phyloP scores from a whole-genome alignment of 1,140 invertebrate species.

The Charaxes varanes region DNA sequence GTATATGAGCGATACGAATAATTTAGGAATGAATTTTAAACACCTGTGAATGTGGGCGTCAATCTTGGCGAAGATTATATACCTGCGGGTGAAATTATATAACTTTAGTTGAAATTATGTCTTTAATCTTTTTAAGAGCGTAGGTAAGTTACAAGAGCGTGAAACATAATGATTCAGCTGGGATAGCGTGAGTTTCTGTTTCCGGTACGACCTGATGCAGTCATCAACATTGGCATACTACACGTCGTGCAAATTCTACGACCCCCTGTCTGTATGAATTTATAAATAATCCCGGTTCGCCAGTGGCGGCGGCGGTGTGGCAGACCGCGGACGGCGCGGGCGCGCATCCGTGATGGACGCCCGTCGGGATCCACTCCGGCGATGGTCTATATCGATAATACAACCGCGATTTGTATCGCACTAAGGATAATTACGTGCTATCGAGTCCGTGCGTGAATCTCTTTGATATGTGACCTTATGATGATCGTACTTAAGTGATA shows the following conservation, averaged over 20 bases:
- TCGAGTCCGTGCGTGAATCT: slow-evolving; percentile 1
- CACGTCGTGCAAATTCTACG: slow-evolving; percentile 68
- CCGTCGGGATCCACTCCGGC: slow-evolving; percentile 28
- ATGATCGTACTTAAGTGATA: not conserved
- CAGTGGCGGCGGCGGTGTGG: slow-evolving; percentile 66
- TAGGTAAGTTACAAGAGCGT: slow-evolving; percentile 1
- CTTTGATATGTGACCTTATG: slow-evolving; percentile 1
- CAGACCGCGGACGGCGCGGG: slow-evolving; percentile 66
- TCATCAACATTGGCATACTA: slow-evolving; percentile 57
- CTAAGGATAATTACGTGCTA: slow-evolving; percentile 6
- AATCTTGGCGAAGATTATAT: slow-evolving; percentile 27
- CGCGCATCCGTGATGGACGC: slow-evolving; percentile 47
- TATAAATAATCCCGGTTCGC: slow-evolving; percentile 68
- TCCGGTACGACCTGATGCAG: slow-evolving; percentile 55
- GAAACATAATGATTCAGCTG: slow-evolving; percentile 7
- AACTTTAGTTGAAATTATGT: no score
- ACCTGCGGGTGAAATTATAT: slow-evolving; percentile 17
- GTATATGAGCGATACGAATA: slow-evolving; percentile 25
- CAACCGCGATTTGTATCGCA: slow-evolving; percentile 1
- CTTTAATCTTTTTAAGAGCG: no score
- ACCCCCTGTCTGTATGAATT: slow-evolving; percentile 69
- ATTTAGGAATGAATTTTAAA: slow-evolving; percentile 25
- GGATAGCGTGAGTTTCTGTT: slow-evolving; percentile 31
- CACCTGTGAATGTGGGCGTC: slow-evolving; percentile 58
- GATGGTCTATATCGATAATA: slow-evolving; percentile 16